Evolutionary conservation across 2,888 invertebrate species (phyloP).

Genomic region (Stegana nigrithorax): DNA sequence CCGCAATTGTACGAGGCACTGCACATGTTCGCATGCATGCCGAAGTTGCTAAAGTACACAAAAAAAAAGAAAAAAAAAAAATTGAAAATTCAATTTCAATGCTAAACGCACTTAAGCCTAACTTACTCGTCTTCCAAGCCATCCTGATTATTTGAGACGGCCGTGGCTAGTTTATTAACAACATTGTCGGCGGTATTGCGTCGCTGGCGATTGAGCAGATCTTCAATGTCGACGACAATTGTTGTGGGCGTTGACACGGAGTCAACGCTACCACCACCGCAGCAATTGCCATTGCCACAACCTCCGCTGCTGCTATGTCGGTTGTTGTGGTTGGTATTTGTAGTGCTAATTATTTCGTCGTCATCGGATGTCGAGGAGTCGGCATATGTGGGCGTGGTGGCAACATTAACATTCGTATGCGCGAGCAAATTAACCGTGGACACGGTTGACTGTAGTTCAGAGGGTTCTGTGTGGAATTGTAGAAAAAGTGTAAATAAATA

Average conservation of each 20-base stretch:
- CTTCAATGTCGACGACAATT: constrained; percentile 75
- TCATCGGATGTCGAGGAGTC: constrained; percentile 65
- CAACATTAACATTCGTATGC: constrained; percentile 43
- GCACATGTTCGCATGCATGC: constrained; percentile 64
- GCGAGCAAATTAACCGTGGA: constrained; percentile 64
- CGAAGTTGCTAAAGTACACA: constrained; percentile 31
- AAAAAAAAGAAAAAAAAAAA: neutral
- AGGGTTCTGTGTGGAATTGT: constrained; percentile 37
- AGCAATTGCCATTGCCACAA: constrained; percentile 60
- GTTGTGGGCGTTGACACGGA: constrained; percentile 59
- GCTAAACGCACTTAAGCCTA: neutral
- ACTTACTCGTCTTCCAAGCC: constrained; percentile 35
- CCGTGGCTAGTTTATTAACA: constrained; percentile 18
- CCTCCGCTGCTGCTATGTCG: constrained; percentile 23
- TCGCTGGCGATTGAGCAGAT: constrained; percentile 68
- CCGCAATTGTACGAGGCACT: constrained; percentile 71
- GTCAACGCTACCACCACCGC: constrained; percentile 50
- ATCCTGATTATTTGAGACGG: constrained; percentile 13
- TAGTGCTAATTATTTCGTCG: constrained; percentile 59
- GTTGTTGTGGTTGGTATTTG: constrained; percentile 22
- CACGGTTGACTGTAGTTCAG: constrained; percentile 61
- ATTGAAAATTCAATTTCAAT: neutral
- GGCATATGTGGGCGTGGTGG: too few relatives aligned
- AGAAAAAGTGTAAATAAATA: neutral
- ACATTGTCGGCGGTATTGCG: constrained; percentile 22